Percentiles rank a stretch among this genome's conserved stretches.
Conservation (phyloP, 1,140 invertebrate species). For the Saxidomus purpurata region DNA sequence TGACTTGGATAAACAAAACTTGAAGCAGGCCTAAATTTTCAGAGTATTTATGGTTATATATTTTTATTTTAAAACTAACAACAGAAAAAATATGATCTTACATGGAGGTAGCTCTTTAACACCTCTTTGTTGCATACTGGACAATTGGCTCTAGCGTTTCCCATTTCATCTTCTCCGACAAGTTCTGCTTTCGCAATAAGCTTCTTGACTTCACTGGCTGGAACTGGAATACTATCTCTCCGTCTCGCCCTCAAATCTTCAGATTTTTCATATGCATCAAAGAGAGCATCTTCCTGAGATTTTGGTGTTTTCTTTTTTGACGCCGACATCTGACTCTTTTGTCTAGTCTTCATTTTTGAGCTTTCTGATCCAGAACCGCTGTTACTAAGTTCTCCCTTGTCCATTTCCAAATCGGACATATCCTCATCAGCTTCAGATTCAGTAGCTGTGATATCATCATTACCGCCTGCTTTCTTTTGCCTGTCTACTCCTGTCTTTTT, state of each 20-base stretch:
- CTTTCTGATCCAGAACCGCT: not conserved
- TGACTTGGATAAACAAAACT: too few relatives aligned
- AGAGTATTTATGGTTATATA: too few relatives aligned
- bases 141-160: not conserved
- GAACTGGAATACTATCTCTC: not conserved
- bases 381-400: not conserved
- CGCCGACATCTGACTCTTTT: too few relatives aligned
- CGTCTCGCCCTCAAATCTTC: not conserved
- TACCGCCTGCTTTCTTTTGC: too few relatives aligned
- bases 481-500: not conserved
- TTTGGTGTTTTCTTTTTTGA: not conserved
- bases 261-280: not conserved
- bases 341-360: not conserved
- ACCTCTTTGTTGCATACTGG: not conserved
- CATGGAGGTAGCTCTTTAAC: not conserved
- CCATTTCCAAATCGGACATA: conserved; percentile 26
- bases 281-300: not conserved
- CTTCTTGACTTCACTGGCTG: not conserved
- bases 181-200: not conserved
- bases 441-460: not conserved
- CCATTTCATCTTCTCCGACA: not conserved
- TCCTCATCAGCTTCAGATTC: conserved; percentile 42
- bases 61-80: not conserved
- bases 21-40: too few relatives aligned
- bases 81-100: not conserved